These are phyloP conservation scores for Acanthiza pusilla DNA, from an alignment of 2,797 vertebrate species.

Conservation along the genomic window DNA sequence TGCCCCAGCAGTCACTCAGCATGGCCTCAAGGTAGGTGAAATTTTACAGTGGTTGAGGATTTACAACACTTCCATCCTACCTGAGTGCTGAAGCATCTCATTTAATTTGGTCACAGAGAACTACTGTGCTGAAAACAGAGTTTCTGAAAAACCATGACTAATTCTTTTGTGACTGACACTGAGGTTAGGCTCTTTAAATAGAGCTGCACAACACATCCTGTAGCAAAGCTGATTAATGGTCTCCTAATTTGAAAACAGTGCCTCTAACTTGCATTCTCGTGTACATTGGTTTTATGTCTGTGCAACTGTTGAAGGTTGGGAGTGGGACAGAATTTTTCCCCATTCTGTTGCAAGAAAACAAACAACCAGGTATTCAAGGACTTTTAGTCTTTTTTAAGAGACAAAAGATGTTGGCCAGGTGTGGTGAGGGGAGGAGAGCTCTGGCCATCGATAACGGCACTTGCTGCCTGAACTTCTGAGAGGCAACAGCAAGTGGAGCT, in stretches of 20 bases:
- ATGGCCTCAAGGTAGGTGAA: neutral
- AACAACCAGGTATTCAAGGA: too few relatives aligned
- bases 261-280: neutral
- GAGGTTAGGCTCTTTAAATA: neutral
- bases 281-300: neutral
- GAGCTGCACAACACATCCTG: accelerated
- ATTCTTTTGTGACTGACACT: accelerated
- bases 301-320: neutral
- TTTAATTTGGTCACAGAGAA: neutral
- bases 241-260: neutral
- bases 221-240: neutral
- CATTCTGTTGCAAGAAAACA: too few relatives aligned
- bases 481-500: too few relatives aligned
- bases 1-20: neutral
- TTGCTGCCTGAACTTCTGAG: too few relatives aligned
- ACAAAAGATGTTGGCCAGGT: too few relatives aligned
- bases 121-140: neutral
- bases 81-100: neutral
- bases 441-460: too few relatives aligned
- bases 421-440: too few relatives aligned
- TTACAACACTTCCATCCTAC: neutral
- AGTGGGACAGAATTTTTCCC: too few relatives aligned
- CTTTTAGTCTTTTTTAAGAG: too few relatives aligned
- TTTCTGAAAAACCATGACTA: neutral
- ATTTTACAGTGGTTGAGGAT: neutral